These are phyloP conservation scores for Onychorhynchus coronatus DNA, from an alignment of 2,113 vertebrate genomes.

Conservation along the genomic window DNA sequence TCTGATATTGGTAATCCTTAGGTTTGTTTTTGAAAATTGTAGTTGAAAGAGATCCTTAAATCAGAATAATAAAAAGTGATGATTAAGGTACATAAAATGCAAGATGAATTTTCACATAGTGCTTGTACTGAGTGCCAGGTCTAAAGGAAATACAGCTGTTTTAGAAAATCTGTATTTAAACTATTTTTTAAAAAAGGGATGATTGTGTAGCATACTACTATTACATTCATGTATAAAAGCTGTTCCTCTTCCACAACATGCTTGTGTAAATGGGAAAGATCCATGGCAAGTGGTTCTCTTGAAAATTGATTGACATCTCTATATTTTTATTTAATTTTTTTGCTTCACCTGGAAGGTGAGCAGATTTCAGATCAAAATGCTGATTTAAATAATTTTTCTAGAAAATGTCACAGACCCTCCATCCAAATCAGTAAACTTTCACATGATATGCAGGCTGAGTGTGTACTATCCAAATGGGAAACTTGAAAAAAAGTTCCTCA, in stretches of 20 bases:
- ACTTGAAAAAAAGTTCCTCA: rapidly evolving
- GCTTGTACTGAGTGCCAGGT: background rate
- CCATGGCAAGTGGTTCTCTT: background rate
- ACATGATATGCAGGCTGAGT: too few relatives aligned
- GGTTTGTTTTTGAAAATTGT: background rate
- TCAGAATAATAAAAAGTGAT: background rate
- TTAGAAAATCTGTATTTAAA: background rate
- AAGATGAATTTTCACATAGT: background rate
- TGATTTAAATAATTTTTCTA: background rate
- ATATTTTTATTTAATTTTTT: background rate
- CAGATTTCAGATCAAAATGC: background rate
- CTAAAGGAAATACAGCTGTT: background rate
- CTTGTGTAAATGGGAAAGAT: background rate
- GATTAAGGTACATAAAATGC: background rate
- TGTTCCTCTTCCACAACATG: background rate
- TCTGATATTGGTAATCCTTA: background rate
- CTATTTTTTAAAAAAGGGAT: rapidly evolving
- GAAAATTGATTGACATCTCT: background rate
- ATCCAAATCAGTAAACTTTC: background rate
- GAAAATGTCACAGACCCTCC: background rate
- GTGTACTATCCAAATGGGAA: rapidly evolving
- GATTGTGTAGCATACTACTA: too few relatives aligned
- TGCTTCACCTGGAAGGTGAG: background rate
- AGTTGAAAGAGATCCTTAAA: background rate
- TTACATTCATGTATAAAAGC: background rate